Evolutionary conservation across 2,797 vertebrate genomes (phyloP), one percentile per base, ranked within the genome.

Genomic region (Lepilemur ruficaudatus): DNA sequence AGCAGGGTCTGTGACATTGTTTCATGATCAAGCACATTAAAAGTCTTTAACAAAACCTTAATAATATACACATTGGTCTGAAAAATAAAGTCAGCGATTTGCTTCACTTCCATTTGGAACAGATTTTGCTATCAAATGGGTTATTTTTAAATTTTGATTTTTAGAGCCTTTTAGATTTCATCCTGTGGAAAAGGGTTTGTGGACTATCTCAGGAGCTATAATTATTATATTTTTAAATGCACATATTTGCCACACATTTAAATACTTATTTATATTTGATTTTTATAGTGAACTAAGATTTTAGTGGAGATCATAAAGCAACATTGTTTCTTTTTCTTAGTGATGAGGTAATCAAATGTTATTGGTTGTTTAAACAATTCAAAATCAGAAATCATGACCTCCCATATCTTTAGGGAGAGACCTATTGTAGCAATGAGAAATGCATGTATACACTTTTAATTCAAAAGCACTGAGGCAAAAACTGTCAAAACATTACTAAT

Each of bases 401-500:
- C 59, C 41, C 52, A 46, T 93, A 95, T 91, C 96, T 97, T 96
- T 87, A 78, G 97, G 95, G 97, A 98, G 30, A 98, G 65, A 97
- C 84, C 96, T 90, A 79, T 84, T n/a, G 46, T 41, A 97, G 91
- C 90, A 96, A 80, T 85, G 87, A 98, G 95, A 86, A 98, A 96
- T 92, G 94, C 87, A 96, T 97, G 93, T 70, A 95, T 76, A 89
- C 93, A 95, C 80, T 98, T 98, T 97, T 98, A 98, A 98, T 98
- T 98, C 98, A 97, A 97, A 98, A 73, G 95, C 97, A 98, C 90
- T 96, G 97, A 98, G 97, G 98, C 98, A 98, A 98, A 98, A 98
- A 97, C 96, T 98, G 98, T 98, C 98, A 98, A 98, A 99, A 98
- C 96, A 97, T 97, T 98, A 95, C 97, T 81, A 59, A 98, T 98